Percentiles rank a stretch among this genome's conserved stretches.
Evolutionary conservation across 2,113 vertebrate genomes (phyloP).

Genomic region (Petromus typicus): DNA sequence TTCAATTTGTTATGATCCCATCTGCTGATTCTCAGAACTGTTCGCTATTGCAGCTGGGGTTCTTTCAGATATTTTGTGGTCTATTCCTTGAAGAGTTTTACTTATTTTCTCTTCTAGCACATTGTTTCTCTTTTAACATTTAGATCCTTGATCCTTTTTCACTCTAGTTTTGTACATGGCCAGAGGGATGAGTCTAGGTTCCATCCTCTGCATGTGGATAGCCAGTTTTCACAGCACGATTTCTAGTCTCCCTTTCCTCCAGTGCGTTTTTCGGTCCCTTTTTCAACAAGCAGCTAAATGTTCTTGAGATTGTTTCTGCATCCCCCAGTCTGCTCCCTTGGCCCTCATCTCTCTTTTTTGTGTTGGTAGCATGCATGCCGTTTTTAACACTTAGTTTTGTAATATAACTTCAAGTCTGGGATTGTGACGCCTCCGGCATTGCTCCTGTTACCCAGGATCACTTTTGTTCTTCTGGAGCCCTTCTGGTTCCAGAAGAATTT

Average conservation of each 20-base stretch:
- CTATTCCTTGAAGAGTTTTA: not conserved
- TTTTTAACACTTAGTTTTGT: not conserved
- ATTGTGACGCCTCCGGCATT: not conserved
- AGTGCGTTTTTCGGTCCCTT: not conserved
- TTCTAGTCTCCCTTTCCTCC: not conserved
- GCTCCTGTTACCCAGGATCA: not conserved
- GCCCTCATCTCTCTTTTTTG: not conserved
- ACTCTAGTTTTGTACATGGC: not conserved
- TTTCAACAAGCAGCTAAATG: not conserved
- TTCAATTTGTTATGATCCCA: not conserved
- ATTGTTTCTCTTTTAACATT: not conserved
- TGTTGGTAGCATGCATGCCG: not conserved
- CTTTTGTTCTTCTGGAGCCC: not conserved
- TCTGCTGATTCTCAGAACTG: not conserved
- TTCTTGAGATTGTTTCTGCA: not conserved
- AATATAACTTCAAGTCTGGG: not conserved
- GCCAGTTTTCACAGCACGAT: not conserved
- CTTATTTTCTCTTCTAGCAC: not conserved
- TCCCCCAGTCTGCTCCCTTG: not conserved
- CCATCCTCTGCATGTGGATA: not conserved
- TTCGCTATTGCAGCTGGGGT: not conserved
- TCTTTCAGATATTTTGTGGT: not conserved
- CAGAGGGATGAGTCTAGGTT: not conserved
- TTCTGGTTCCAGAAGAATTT: not conserved
- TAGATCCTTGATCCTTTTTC: not conserved